Evolutionary conservation across 2,113 vertebrate genomes (phyloP), one percentile per base, ranked within the genome.

Genomic region (Holacanthus passer): DNA sequence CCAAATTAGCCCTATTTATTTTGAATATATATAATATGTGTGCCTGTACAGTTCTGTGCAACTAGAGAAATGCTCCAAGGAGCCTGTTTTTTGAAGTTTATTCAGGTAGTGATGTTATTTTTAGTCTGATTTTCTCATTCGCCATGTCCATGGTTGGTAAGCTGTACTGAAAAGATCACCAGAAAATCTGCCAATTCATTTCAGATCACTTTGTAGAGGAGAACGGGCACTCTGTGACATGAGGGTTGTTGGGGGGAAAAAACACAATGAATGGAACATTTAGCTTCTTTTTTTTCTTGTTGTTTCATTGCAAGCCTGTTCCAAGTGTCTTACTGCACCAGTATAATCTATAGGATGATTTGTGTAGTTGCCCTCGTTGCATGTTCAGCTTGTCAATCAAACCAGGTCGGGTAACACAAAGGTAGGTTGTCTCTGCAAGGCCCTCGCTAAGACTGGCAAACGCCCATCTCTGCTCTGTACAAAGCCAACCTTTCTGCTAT

Each of bases 11-110:
- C 94, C 92, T 96, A 95, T 96, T 96, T 96, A 96, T 96, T 96
- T 95, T 86, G 91, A 94, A 94, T 93, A 93, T 93, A 89, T 93
- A 94, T 92, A 90, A 93, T 93, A 89, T 84, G 86, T 95, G 94
- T 95, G 93, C 94, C 94, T 96, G 95, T 96, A 96, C 94, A 95
- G 94, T 94, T 90, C 82, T 92, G 91, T 95, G 94, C 91, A 89
- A 91, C 79, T 93, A 92, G 88, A 95, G 89, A 93, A 85, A 81
- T 76, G 79, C 91, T 94, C 91, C 73, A 87, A 87, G 74, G 91
- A 94, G 92, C 94, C 74, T 70, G 82, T 93, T 91, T 92, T 92
- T 93, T 94, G 90, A 94, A 92, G 89, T 94, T 89, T 92, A 89
- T 94, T 86, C 90, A 90, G 89, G 87, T 95, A 92, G 89, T 94